phyloP scores from a whole-genome alignment of 2,113 vertebrate genomes.

The Bubo bubo region DNA sequence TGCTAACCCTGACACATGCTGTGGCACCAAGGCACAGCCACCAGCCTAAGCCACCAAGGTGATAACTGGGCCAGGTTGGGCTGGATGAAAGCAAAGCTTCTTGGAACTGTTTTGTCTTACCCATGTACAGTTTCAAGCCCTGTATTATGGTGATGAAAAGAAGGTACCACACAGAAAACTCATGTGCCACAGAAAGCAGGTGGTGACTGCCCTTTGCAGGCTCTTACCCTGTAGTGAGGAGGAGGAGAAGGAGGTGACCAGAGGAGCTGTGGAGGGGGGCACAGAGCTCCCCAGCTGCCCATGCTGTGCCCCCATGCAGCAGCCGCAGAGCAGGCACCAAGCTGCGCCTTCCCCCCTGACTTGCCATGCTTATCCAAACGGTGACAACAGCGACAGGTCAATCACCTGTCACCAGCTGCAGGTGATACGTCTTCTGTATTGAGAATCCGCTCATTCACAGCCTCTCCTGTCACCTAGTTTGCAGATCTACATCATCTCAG shows the following conservation, averaged over 20 bases:
- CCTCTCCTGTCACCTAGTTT: background rate
- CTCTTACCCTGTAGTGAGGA: background rate
- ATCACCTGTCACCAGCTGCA: background rate
- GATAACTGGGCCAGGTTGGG: too few species aligned
- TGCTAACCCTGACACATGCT: rapidly evolving
- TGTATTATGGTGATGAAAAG: background rate
- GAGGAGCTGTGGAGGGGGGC: rapidly evolving
- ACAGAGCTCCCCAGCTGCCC: background rate
- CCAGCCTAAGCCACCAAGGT: background rate
- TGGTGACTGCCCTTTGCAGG: background rate
- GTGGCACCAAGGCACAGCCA: background rate
- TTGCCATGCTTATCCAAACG: background rate
- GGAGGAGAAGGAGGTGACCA: background rate
- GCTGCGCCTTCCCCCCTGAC: background rate
- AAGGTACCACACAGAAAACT: background rate
- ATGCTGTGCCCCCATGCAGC: too few species aligned
- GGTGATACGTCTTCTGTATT: too few species aligned
- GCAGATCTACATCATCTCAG: background rate
- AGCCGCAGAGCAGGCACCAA: background rate
- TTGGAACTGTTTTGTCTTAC: background rate
- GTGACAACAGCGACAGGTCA: rapidly evolving
- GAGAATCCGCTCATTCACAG: too few species aligned
- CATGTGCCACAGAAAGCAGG: too few species aligned
- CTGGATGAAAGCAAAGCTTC: background rate
- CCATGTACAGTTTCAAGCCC: background rate